Evolutionary conservation across 2,888 invertebrate genomes (phyloP).

Genomic region (Octonoba sinensis): DNA sequence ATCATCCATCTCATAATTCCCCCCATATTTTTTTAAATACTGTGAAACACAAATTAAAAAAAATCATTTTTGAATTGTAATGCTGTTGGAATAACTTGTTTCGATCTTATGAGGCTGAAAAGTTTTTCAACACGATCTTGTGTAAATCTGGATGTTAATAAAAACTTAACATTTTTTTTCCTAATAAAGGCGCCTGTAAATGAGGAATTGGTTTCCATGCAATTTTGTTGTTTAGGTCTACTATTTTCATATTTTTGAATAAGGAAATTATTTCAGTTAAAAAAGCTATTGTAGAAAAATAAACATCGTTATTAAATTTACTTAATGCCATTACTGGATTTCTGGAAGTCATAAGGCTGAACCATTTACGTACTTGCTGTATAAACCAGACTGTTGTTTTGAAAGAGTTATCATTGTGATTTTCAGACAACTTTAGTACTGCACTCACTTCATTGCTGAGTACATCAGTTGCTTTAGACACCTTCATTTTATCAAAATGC

Average conservation of each 20-base stretch:
- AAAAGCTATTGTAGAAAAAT: background rate
- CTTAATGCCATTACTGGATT: conserved; percentile 5
- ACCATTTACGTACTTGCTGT: background rate
- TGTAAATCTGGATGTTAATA: conserved; percentile 3
- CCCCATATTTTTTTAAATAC: background rate
- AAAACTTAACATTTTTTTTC: background rate
- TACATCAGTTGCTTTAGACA: conserved; percentile 7
- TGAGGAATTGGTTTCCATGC: conserved; percentile 17
- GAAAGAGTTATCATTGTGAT: background rate
- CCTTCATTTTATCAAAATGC: conserved; percentile 12
- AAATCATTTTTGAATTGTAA: conserved; percentile 11
- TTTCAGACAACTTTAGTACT: conserved; percentile 13
- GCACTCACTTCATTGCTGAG: conserved; percentile 14
- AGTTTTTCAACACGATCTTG: conserved; percentile 1
- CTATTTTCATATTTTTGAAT: conserved; percentile 7
- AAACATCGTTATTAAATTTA: conserved; percentile 9
- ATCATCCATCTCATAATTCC: background rate
- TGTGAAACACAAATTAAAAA: background rate
- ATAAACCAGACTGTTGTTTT: conserved; percentile 20
- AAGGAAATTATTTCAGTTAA: conserved; percentile 12
- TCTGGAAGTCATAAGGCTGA: conserved; percentile 18
- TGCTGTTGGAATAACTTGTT: conserved; percentile 11
- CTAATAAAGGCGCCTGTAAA: background rate
- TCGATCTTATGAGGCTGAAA: background rate
- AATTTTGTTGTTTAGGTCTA: background rate